Evolutionary conservation across 2,113 vertebrate genomes (phyloP), one percentile per base, ranked within the genome.

Genomic region (Rhea americana): DNA sequence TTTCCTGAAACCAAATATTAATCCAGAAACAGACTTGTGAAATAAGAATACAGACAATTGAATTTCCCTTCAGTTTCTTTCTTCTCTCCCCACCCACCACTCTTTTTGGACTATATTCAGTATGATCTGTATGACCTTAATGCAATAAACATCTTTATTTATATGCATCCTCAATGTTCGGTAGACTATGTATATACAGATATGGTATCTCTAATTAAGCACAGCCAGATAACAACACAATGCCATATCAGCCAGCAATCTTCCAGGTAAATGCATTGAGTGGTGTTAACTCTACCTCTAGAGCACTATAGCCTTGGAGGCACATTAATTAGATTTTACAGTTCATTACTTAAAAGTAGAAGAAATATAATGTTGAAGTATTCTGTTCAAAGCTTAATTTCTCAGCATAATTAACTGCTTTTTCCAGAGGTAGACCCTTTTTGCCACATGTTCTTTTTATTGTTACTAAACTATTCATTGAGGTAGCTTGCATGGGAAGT

Each of bases 241-340:
- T 56, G 39, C 18, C 51, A 10, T 48, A 43, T 71, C 39, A 37
- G 30, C 47, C 79, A 92, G 43, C 74, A 86, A 67, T 68, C 72
- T 86, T 88, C 26, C 48, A 75, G 41, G 85, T 62, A 55, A 39
- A 78, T 61, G 65, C 35, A 87, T 48, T 79, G 84, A 85, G 39
- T 62, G 53, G 20, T 84, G 30, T 20, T 70, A 92, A 26, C n/a
- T 85, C 59, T 30, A 83, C 24, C 65, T 66, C 72, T 85, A 87
- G 67, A 22, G 12, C 41, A 85, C 50, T 39, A 13, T 32, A 93
- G 55, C 80, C 81, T 94, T 63, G 43, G 47, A 94, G 91, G 51
- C 45, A 92, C n/a, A 87, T 58, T 80, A 83, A 87, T 95, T 82
- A 87, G 66, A 89, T 97, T 94, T 96, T 93, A 83, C 51, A 96